phyloP scores from a whole-genome alignment of 2,888 invertebrate genomes.

The Drosophila mimetica region DNA sequence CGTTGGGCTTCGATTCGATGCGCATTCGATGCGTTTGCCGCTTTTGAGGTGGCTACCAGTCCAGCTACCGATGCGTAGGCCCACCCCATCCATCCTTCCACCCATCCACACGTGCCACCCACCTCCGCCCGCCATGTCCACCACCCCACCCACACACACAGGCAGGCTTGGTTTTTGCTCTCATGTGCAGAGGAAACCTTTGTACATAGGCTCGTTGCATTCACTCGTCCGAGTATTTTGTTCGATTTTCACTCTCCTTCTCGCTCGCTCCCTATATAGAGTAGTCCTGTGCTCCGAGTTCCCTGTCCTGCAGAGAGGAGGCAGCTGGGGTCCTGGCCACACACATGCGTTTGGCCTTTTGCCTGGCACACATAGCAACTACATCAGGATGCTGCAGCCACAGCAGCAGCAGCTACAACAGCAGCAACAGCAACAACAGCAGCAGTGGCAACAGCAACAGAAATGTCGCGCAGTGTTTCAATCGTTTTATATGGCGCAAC shows the following conservation, averaged over 20 bases:
- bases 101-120: conserved; percentile 10
- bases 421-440: conserved; percentile 30
- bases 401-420: conserved; percentile 23
- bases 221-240: conserved; percentile 46
- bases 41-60: conserved; percentile 47
- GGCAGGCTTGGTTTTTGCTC: conserved; percentile 31
- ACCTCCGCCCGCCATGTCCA: conserved; percentile 5
- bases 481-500: conserved; percentile 43
- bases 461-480: conserved; percentile 56
- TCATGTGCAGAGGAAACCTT: conserved; percentile 67
- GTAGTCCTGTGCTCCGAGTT: conserved; percentile 21
- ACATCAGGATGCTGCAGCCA: conserved; percentile 32
- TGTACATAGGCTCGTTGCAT: conserved; percentile 69
- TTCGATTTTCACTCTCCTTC: conserved; percentile 13
- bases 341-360: conserved; percentile 72
- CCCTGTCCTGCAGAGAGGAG: conserved; percentile 19
- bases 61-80: conserved; percentile 57
- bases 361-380: conserved; percentile 74
- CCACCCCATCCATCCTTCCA: background rate
- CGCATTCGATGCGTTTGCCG: conserved; percentile 75
- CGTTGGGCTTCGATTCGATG: conserved; percentile 73
- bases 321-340: conserved; percentile 35
- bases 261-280: conserved; percentile 41
- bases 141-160: conserved; percentile 31
- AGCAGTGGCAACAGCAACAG: conserved; percentile 36